Conservation (phyloP, 2,888 invertebrate genomes). For the Microplitis deprimator region DNA sequence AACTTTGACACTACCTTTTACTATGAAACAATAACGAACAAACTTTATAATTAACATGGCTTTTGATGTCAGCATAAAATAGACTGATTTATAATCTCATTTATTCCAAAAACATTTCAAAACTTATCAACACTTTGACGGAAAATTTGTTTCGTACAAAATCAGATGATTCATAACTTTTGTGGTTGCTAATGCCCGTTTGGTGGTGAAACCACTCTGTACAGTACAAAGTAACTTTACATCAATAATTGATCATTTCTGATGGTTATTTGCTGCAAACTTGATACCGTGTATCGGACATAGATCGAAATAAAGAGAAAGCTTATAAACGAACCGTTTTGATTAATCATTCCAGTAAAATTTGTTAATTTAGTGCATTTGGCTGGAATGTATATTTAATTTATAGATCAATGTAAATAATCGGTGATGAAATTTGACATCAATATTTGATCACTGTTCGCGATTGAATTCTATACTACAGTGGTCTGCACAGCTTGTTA, state of each 20-base stretch:
- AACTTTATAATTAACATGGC: background rate
- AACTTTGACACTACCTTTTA: no score
- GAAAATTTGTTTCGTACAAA: background rate
- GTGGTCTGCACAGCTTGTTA: background rate
- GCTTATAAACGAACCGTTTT: no score
- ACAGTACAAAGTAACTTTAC: no score
- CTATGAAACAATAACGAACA: background rate
- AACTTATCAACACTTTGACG: background rate
- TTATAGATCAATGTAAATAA: background rate
- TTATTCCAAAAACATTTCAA: no score
- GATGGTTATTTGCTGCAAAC: no score
- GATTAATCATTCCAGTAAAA: no score
- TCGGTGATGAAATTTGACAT: background rate
- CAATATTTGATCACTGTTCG: background rate
- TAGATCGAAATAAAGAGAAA: no score
- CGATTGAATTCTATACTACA: background rate
- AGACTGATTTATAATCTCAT: background rate
- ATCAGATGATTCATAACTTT: no score
- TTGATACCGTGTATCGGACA: no score
- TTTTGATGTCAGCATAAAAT: background rate
- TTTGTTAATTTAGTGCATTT: background rate
- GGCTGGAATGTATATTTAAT: background rate
- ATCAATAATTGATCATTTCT: no score
- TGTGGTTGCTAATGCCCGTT: no score
- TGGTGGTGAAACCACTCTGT: no score